Conservation (phyloP, 2,113 vertebrate species). For the Salminus brasiliensis region DNA sequence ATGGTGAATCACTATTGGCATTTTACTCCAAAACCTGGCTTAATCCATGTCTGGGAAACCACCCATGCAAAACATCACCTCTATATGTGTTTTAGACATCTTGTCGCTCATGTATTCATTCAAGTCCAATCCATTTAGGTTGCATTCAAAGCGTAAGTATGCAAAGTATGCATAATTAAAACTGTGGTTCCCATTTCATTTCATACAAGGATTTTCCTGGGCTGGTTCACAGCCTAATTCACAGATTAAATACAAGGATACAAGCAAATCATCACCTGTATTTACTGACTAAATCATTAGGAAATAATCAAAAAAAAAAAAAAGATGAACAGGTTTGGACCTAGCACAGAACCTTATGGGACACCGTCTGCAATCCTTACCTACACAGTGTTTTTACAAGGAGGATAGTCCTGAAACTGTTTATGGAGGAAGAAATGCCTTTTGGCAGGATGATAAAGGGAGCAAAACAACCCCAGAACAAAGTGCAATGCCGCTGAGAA, state of each 20-base stretch:
- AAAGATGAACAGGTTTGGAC: background rate
- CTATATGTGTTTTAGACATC: background rate
- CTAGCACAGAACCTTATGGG: background rate
- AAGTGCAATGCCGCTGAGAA: background rate
- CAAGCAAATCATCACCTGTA: too few species aligned
- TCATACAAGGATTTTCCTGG: too few species aligned
- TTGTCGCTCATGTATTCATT: background rate
- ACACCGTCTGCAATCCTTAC: background rate
- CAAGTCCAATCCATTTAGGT: background rate
- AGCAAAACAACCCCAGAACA: too few species aligned
- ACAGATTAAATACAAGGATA: too few species aligned
- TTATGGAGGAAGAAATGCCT: background rate
- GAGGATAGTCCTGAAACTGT: background rate
- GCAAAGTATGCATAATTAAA: background rate
- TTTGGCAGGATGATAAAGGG: background rate
- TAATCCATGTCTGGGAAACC: conserved; percentile 1
- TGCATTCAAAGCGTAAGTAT: background rate
- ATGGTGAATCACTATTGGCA: background rate
- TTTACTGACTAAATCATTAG: too few species aligned
- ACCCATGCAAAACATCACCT: background rate
- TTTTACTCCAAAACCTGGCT: background rate
- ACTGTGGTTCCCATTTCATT: too few species aligned
- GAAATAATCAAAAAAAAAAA: background rate
- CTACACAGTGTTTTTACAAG: background rate
- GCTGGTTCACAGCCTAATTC: too few species aligned